Evolutionary conservation across 2,888 invertebrate species (phyloP), one percentile per base, ranked within the genome.

Genomic region (Cepaea hortensis): DNA sequence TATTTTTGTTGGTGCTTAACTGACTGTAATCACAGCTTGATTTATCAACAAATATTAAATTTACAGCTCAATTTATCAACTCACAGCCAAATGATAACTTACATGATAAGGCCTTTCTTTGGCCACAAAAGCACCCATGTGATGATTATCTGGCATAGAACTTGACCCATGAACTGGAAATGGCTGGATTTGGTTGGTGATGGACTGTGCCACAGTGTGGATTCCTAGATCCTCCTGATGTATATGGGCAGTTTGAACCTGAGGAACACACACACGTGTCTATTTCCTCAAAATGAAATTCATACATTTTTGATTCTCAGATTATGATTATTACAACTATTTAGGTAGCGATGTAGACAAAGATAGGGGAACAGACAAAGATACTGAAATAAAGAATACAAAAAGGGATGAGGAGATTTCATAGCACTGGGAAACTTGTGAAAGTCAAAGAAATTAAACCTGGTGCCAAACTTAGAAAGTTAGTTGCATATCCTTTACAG

Each of bases 51-150:
- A 35, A 35, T 6, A 55, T 55, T 55, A 55, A 6, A 55, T 9
- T 55, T 11, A 55, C 55, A 55, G 2, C 6, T 11, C 6, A 20
- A n/a, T 18, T 68, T 20, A n/a, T 6, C 5, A n/a, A 68, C 5
- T 68, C 13, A 11, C 18, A 72, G n/a, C n/a, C 18, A 72, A 13
- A 55, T 11, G 4, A 46, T 61, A 13, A 23, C 73, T 83, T 61
- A 83, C 83, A 83, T 83, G 83, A 46, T 83, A 83, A 61, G 73
- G 75, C n/a, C 83, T 83, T 46, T 83, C 83, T 65, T 83, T 83
- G 55, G 75, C 55, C 23, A 73, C 75, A 75, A 83, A 83, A 75
- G 83, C 62, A 62, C 61, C 62, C 70, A 75, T 83, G 35, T 83
- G 83, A 46, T 83, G 83, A 75, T 75, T 83, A 62, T 83, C 83